Base-by-base conservation (phyloP, 2,888 invertebrate species). In the Tetragonisca angustula region DNA sequence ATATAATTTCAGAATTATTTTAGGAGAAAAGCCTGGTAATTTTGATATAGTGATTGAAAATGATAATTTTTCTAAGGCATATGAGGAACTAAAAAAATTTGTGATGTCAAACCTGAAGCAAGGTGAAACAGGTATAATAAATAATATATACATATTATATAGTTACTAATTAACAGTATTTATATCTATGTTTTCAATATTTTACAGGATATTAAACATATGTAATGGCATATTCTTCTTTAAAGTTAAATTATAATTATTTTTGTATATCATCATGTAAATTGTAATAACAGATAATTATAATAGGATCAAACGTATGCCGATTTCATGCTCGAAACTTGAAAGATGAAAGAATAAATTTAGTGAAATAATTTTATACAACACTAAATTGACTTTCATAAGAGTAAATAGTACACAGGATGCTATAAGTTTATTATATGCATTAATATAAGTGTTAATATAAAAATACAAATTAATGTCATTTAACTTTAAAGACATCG, bases 11-110 rank as follows among this genome's bases (percentile, higher is more conserved):
- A 24, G 15, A 27, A 52, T 69, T 52, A 19, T 85, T 81, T 27
- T 21, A 90, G 89, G 87, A 59, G 77, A 86, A 50, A 94, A 94
- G 64, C 96, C 97, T 4, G 97, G 97, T 0, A 98, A 98, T 94
- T 98, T 99, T 94, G 97, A 99, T 93, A 95, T 97, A 79, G 95
- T 97, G 17, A 96, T 99, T 84, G 95, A 97, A 72, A 99, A 99
- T 94, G 97, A 98, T 91, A 96, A 97, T 88, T 94, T 99, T 85
- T 97, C 98, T 67, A 95, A 96, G 90, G 98, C 99, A 1, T 99
- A 98, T 93, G 94, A 95, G 61, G 96, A 97, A 84, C 95, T 98
- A 59, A 96, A 96, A 76, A 95, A 97, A 76, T 98, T 97, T 94
- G 95, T 97, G 74, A 91, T 96, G 13, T 95, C 96, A 67, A 97